Base-by-base conservation (phyloP, 2,888 invertebrate species). In the Acronicta psi region DNA sequence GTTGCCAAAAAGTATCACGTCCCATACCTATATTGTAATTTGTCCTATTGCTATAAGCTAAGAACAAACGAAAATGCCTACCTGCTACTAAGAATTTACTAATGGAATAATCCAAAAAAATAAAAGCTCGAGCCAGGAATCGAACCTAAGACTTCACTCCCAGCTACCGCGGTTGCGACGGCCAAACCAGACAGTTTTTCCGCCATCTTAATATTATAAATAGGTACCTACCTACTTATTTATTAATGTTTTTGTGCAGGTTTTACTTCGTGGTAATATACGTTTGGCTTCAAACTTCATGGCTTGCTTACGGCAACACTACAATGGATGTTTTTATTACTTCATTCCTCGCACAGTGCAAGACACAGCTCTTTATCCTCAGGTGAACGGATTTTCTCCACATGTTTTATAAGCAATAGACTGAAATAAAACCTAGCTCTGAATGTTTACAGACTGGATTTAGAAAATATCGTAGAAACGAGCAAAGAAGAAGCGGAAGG, bases 341-440 rank as follows among this genome's bases (percentile, higher is more conserved):
- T 1, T 84, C 77, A 66, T 73, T 87, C 13, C 73, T 86, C 20
- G 85, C 82, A 16, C 89, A 89, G 60, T 80, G 80, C 68, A 84
- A 85, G 67, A 84, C 87, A 13, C 90, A 90, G 73, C 59, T 90
- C 29, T 71, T 79, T 31, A 89, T 90, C 68, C 71, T 90, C 36
- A 84, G 89, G 90, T 89, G 71, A 56, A 72, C 69, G 47, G 63
- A 69, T 54, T 53, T 49, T 23, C 40, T 31, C 40, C 67, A 37
- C 42, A 34, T 31, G 56, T 20, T 47, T 60, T 54, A 57, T 38
- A 54, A 43, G 23, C 41, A 38, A 59, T 49, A 41, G 31, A n/a
- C 42, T 11, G 8, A 40, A 51, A 46, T 41, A 62, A 36, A 43
- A 38, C 23, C 36, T 61, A 25, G 23, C 29, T 63, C 16, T 29